A percentile compares a stretch with the other conserved stretches of the same genome.
Evolutionary conservation across 2,113 vertebrate genomes (phyloP).

Genomic region (Jaculus jaculus): DNA sequence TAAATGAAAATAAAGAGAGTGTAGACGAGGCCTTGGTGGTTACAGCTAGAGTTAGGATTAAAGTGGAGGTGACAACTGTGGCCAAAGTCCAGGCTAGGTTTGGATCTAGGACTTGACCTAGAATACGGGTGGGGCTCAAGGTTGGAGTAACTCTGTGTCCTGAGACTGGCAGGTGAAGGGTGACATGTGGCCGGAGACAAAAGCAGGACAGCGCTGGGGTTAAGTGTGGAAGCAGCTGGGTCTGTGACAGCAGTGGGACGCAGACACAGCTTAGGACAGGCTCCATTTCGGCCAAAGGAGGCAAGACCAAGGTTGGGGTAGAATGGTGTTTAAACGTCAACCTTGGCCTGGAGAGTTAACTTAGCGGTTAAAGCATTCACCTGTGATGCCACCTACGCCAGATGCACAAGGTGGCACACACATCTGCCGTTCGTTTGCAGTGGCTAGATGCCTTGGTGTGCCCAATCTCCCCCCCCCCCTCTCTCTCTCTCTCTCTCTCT

Average conservation of each 20-base stretch:
- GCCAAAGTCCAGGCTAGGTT: not conserved
- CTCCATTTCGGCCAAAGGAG: not conserved
- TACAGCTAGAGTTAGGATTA: not conserved
- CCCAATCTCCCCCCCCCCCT: no score
- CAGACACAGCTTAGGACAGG: not conserved
- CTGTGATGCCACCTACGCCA: no score
- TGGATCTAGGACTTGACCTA: not conserved
- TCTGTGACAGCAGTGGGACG: not conserved
- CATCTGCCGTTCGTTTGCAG: no score
- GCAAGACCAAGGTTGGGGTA: not conserved
- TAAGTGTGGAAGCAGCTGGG: not conserved
- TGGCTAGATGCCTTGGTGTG: no score
- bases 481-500: no score
- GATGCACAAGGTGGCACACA: no score
- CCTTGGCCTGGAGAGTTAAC: no score
- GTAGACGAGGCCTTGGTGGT: no score
- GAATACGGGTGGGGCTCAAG: not conserved
- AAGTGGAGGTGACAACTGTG: not conserved
- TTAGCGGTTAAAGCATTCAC: no score
- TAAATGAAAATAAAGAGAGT: no score
- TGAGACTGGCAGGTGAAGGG: not conserved
- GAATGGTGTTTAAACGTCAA: not conserved
- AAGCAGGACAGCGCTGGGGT: not conserved
- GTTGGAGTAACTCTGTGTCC: not conserved
- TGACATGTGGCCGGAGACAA: not conserved